A percentile compares a stretch with the other conserved stretches of the same genome.
Evolutionary conservation across 2,113 vertebrate species (phyloP).

Genomic region (Megaceryle maxima): DNA sequence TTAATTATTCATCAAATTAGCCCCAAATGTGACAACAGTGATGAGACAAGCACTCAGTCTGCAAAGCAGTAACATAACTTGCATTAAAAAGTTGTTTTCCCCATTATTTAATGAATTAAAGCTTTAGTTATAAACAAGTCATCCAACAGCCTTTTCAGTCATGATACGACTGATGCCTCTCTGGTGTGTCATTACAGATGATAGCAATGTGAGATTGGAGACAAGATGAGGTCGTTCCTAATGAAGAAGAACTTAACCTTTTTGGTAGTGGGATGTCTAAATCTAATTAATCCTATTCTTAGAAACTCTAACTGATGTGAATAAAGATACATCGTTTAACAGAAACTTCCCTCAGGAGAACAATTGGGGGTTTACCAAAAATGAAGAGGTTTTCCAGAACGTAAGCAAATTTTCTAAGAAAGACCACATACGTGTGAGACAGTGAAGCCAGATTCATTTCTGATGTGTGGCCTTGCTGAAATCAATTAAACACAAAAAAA

Average conservation of each 20-base stretch:
- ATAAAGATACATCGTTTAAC: background rate
- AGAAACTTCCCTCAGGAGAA: conserved; percentile 28
- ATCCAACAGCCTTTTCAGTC: conserved; percentile 40
- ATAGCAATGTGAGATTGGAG: conserved; percentile 39
- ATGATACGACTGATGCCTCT: conserved; percentile 46
- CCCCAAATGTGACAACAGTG: conserved; percentile 17
- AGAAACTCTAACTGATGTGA: conserved; percentile 47
- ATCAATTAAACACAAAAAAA: background rate
- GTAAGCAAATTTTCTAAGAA: background rate
- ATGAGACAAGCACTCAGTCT: conserved; percentile 2
- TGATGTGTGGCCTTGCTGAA: background rate
- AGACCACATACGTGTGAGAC: background rate
- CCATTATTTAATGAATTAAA: conserved; percentile 54
- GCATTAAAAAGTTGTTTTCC: conserved; percentile 34
- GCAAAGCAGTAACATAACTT: background rate
- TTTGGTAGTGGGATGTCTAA: conserved; percentile 35
- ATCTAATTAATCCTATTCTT: conserved; percentile 63
- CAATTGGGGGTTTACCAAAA: conserved; percentile 24
- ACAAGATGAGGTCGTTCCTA: conserved; percentile 66
- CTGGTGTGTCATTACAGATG: conserved; percentile 46
- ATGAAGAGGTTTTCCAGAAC: conserved; percentile 11
- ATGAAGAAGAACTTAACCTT: conserved; percentile 69
- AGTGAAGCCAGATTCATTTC: background rate
- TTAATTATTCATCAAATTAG: conserved; percentile 70
- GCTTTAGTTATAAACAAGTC: conserved; percentile 61